Evolutionary conservation across 2,888 invertebrate species (phyloP).

Genomic region (Pyralis farinalis): DNA sequence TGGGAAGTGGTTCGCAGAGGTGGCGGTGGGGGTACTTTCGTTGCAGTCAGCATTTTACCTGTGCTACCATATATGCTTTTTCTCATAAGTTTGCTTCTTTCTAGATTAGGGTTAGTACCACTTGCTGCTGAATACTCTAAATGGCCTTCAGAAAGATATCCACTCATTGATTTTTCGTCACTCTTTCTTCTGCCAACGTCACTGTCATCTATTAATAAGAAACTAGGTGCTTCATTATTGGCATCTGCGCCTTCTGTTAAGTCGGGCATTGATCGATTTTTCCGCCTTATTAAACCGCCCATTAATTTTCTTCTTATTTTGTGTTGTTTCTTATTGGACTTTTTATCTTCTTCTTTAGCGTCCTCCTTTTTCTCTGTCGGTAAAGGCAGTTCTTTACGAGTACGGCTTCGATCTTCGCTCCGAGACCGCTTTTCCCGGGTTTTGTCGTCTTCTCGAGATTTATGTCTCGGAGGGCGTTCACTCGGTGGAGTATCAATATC

Average conservation of each 20-base stretch:
- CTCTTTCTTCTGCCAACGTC: slow-evolving; percentile 84
- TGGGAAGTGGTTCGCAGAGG: slow-evolving; percentile 93
- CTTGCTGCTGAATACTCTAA: slow-evolving; percentile 86
- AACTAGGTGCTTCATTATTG: slow-evolving; percentile 57
- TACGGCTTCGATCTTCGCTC: slow-evolving; percentile 92
- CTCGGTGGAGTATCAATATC: slow-evolving; percentile 86
- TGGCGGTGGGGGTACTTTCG: slow-evolving; percentile 92
- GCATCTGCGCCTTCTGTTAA: slow-evolving; percentile 89
- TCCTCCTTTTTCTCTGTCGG: slow-evolving; percentile 84
- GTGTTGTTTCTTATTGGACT: slow-evolving; percentile 92
- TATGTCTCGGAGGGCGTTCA: slow-evolving; percentile 87
- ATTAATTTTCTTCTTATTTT: slow-evolving; percentile 93
- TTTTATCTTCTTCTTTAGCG: slow-evolving; percentile 82
- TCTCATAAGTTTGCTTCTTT: slow-evolving; percentile 92
- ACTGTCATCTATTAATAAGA: slow-evolving; percentile 87
- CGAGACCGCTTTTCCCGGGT: slow-evolving; percentile 88
- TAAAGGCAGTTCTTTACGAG: slow-evolving; percentile 86
- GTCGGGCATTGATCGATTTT: slow-evolving; percentile 96
- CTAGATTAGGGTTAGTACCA: slow-evolving; percentile 89
- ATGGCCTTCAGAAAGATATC: slow-evolving; percentile 93
- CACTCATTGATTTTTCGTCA: slow-evolving; percentile 85
- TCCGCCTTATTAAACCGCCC: slow-evolving; percentile 93
- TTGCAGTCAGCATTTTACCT: slow-evolving; percentile 89
- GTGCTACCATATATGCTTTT: slow-evolving; percentile 94
- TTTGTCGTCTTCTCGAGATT: slow-evolving; percentile 86